A percentile compares a stretch with the other conserved stretches of the same genome.
These are phyloP conservation scores for Naja naja DNA, from an alignment of 2,113 vertebrate species.

Conservation along the genomic window DNA sequence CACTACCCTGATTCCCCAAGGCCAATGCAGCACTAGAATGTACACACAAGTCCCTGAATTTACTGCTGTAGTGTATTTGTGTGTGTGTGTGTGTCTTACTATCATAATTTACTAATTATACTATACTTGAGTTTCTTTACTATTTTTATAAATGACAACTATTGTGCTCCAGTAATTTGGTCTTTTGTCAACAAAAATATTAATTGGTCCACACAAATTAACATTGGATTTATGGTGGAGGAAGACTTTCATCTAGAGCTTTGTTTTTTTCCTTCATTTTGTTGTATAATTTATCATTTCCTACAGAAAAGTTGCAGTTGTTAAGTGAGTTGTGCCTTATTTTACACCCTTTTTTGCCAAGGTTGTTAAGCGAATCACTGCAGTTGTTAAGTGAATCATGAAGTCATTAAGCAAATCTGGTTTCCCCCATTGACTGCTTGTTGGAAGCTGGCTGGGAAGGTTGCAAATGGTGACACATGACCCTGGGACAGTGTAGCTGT, in stretches of 20 bases:
- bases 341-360: neutral
- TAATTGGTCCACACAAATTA: neutral
- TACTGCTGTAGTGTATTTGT: neutral
- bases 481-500: neutral
- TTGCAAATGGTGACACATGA: neutral
- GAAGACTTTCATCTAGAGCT: neutral
- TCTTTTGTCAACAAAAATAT: neutral
- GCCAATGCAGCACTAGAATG: neutral
- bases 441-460: neutral
- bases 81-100: neutral
- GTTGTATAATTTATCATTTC: neutral
- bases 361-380: neutral
- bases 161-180: neutral
- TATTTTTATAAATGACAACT: neutral
- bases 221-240: neutral
- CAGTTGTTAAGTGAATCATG: neutral
- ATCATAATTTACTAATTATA: neutral
- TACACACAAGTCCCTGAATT: neutral
- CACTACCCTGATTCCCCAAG: neutral
- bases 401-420: neutral
- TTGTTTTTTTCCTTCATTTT: neutral
- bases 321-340: neutral
- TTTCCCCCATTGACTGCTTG: neutral
- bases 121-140: neutral
- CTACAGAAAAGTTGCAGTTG: neutral